Conservation (phyloP, 2,797 vertebrate genomes). For the Chaunax sp. region DNA sequence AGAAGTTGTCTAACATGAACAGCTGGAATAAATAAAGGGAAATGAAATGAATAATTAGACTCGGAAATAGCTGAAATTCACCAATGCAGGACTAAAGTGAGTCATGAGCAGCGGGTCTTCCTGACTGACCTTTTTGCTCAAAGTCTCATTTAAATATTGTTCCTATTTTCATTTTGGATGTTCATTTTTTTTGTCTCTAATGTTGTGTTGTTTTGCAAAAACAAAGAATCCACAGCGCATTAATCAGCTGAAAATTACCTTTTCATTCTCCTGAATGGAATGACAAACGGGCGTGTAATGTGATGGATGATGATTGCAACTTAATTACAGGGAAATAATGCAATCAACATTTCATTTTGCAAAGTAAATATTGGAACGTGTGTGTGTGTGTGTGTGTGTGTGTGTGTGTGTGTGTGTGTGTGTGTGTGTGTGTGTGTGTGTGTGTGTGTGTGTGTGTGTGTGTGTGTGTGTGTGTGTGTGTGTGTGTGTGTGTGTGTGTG, state of each 20-base stretch:
- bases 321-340: conserved; percentile 53
- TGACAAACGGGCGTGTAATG: conserved; percentile 27
- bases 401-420: neutral
- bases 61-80: neutral
- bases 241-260: conserved; percentile 42
- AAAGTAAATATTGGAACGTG: conserved; percentile 12
- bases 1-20: neutral
- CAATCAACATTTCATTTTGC: conserved; percentile 35
- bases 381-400: conserved; percentile 5
- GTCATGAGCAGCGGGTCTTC: neutral
- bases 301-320: conserved; percentile 50
- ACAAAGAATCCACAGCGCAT: conserved; percentile 20
- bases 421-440: no score
- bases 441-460: no score
- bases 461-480: no score
- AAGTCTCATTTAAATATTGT: neutral
- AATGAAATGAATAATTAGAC: neutral
- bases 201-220: conserved; percentile 1
- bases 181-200: neutral
- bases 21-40: neutral
- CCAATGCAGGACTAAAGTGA: neutral
- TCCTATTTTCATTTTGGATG: neutral
- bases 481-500: neutral
- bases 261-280: conserved; percentile 30
- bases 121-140: neutral